These are phyloP conservation scores for Atrichornis clamosus DNA, from an alignment of 2,113 vertebrate genomes.

Conservation along the genomic window DNA sequence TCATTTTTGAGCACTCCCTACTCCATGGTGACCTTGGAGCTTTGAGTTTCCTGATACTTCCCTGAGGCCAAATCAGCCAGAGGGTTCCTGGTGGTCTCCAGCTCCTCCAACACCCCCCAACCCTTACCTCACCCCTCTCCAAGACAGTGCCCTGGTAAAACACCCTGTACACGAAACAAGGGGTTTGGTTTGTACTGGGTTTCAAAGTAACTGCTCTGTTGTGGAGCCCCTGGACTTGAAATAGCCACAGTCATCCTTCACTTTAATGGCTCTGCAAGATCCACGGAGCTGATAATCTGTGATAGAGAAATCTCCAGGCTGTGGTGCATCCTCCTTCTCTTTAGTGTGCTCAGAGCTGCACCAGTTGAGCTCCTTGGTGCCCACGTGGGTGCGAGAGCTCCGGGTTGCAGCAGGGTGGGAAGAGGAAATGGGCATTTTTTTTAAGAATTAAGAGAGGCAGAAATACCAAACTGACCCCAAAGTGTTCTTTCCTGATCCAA, in stretches of 20 bases:
- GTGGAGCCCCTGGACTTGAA: background rate
- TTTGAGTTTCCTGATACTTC: background rate
- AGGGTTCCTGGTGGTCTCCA: background rate
- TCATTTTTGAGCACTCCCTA: background rate
- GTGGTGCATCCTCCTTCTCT: fast-evolving
- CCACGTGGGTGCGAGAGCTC: fast-evolving
- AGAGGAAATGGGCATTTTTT: background rate
- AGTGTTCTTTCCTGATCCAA: background rate
- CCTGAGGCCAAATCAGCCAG: background rate
- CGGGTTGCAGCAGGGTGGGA: background rate
- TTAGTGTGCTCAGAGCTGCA: background rate
- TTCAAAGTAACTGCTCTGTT: too few species aligned
- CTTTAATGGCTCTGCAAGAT: background rate
- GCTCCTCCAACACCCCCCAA: background rate
- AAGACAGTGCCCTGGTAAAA: background rate
- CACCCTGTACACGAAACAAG: fast-evolving
- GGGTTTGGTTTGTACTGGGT: too few species aligned
- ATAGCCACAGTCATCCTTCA: background rate
- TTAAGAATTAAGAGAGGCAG: background rate
- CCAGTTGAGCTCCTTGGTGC: fast-evolving
- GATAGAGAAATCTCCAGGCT: background rate
- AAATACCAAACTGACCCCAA: background rate
- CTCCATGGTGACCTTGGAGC: background rate
- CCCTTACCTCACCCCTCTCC: background rate
- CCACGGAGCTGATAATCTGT: background rate